A percentile compares a stretch with the other conserved stretches of the same genome.
Evolutionary conservation across 2,797 vertebrate species (phyloP).

Genomic region (Ptychadena robeensis): DNA sequence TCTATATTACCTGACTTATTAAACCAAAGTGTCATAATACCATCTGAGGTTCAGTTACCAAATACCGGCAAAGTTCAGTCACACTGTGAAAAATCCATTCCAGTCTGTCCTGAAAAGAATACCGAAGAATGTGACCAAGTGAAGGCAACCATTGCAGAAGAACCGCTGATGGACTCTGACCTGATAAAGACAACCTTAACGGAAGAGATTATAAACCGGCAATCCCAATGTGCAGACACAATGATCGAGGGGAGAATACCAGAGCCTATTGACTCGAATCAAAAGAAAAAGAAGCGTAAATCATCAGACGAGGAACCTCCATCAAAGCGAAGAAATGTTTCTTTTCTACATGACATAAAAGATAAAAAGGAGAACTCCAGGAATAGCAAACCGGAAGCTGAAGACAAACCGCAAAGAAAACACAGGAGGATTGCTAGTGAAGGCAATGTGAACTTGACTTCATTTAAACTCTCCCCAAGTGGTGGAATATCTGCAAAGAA

Average conservation of each 20-base stretch:
- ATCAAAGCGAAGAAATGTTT: constrained; percentile 70
- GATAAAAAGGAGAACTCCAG: constrained; percentile 65
- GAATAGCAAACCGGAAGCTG: constrained; percentile 64
- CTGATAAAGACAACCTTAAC: background rate
- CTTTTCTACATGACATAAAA: constrained; percentile 62
- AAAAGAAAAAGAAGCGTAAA: constrained; percentile 80
- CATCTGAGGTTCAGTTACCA: background rate
- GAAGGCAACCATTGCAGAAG: background rate
- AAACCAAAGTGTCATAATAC: background rate
- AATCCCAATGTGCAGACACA: background rate
- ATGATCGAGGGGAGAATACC: constrained; percentile 42
- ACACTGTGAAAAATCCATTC: background rate
- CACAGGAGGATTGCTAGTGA: constrained; percentile 57
- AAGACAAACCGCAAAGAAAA: constrained; percentile 64
- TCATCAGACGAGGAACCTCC: constrained; percentile 67
- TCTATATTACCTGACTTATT: constrained; percentile 3
- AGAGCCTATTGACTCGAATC: constrained; percentile 62
- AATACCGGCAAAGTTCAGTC: background rate
- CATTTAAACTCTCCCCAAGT: constrained; percentile 72
- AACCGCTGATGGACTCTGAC: constrained; percentile 25
- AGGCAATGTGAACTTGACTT: constrained; percentile 39
- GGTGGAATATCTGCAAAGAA: constrained; percentile 91
- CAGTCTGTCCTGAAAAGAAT: background rate
- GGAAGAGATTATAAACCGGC: background rate
- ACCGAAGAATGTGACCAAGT: constrained; percentile 29